Evolutionary conservation across 1,140 invertebrate genomes (phyloP).

Genomic region (Maconellicoccus hirsutus): DNA sequence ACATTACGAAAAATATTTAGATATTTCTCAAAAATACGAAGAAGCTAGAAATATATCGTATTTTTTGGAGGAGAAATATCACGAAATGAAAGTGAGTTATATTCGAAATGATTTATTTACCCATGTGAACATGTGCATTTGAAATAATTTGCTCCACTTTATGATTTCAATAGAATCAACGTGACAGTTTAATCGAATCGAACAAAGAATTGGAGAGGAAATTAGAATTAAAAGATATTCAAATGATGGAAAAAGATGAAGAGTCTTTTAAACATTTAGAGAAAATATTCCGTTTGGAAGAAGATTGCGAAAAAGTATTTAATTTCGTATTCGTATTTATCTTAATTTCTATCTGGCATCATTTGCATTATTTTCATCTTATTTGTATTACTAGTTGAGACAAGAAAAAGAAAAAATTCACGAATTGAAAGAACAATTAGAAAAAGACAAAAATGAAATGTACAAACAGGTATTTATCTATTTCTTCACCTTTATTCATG

Average conservation of each 20-base stretch:
- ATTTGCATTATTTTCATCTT: neutral
- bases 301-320: constrained; percentile 42
- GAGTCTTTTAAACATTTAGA: constrained; percentile 50
- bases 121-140: neutral
- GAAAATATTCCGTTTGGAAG: constrained; percentile 44
- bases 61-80: constrained; percentile 52
- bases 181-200: constrained; percentile 41
- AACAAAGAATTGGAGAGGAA: constrained; percentile 39
- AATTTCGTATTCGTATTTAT: neutral
- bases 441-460: constrained; percentile 38
- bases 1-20: constrained; percentile 51
- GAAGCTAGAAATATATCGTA: constrained; percentile 48
- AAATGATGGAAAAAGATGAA: constrained; percentile 47
- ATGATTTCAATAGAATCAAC: constrained; percentile 40
- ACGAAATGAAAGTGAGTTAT: constrained; percentile 47
- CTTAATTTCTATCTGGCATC: constrained; percentile 2
- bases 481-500: neutral
- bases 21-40: constrained; percentile 47
- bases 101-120: neutral
- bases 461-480: constrained; percentile 35
- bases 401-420: constrained; percentile 38
- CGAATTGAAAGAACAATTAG: constrained; percentile 37
- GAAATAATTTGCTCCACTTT: neutral
- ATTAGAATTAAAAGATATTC: constrained; percentile 42
- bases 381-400: constrained; percentile 31